phyloP scores from a whole-genome alignment of 2,113 vertebrate genomes.

The Origma solitaria region DNA sequence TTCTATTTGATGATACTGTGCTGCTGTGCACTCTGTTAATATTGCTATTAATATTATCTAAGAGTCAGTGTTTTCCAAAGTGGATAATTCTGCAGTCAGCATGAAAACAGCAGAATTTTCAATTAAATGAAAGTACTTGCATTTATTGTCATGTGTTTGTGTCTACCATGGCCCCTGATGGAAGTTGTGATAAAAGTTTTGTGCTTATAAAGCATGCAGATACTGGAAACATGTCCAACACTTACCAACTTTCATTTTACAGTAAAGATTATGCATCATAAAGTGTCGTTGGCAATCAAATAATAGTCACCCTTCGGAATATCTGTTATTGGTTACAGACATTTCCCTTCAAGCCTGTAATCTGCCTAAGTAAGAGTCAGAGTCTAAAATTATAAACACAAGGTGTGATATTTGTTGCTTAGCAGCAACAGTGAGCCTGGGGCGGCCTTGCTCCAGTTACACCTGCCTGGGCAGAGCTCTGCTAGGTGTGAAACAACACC shows the following conservation, averaged over 20 bases:
- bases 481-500: neutral
- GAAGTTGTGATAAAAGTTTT: neutral
- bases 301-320: conserved; percentile 1
- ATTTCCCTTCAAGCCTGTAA: neutral
- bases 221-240: neutral
- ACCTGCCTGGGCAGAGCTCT: neutral
- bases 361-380: neutral
- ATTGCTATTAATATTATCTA: neutral
- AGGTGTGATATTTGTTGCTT: conserved; percentile 16
- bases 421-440: conserved; percentile 13
- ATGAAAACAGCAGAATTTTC: neutral
- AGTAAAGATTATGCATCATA: neutral
- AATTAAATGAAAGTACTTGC: neutral
- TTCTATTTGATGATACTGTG: neutral
- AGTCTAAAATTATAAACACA: neutral
- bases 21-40: neutral
- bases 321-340: neutral
- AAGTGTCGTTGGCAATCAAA: neutral
- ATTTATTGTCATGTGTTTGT: neutral
- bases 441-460: neutral
- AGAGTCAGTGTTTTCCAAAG: neutral
- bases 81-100: neutral
- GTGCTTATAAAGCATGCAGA: neutral
- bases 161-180: neutral
- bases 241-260: neutral